Percentiles rank a stretch among this genome's conserved stretches.
Conservation (phyloP, 2,113 vertebrate genomes). For the Platichthys flesus region DNA sequence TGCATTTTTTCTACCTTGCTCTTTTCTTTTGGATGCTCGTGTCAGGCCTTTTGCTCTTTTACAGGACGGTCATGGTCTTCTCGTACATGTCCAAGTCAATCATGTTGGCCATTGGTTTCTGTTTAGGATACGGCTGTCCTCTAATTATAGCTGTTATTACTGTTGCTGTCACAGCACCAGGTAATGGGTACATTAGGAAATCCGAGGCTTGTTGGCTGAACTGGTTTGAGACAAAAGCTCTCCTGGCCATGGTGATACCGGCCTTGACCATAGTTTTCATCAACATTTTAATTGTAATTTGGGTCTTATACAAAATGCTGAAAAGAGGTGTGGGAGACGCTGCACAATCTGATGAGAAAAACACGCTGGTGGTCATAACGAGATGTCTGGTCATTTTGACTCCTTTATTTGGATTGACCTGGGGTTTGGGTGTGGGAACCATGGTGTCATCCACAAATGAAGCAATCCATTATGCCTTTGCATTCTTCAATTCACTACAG, state of each 20-base stretch:
- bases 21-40: constrained; percentile 96
- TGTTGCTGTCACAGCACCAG: constrained; percentile 82
- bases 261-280: constrained; percentile 85
- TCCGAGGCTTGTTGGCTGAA: constrained; percentile 88
- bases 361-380: constrained; percentile 81
- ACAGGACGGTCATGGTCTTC: constrained; percentile 86
- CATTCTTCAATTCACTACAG: constrained; percentile 89
- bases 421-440: constrained; percentile 87
- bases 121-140: constrained; percentile 87
- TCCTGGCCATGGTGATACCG: constrained; percentile 87
- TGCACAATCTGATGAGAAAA: constrained; percentile 72
- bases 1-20: constrained; percentile 90
- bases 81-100: constrained; percentile 81
- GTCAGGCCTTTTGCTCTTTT: constrained; percentile 87
- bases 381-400: constrained; percentile 89
- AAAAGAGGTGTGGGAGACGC: constrained; percentile 77
- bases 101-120: constrained; percentile 83
- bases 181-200: constrained; percentile 75
- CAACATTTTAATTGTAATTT: constrained; percentile 84
- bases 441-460: constrained; percentile 58
- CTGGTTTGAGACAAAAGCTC: constrained; percentile 85
- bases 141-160: constrained; percentile 86
- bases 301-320: constrained; percentile 85
- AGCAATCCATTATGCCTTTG: constrained; percentile 85
- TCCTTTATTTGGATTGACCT: constrained; percentile 90